Percentiles rank a stretch among this genome's conserved stretches.
These are phyloP conservation scores for Tretioscincus oriximinensis DNA, from an alignment of 2,113 vertebrate species.

Conservation along the genomic window DNA sequence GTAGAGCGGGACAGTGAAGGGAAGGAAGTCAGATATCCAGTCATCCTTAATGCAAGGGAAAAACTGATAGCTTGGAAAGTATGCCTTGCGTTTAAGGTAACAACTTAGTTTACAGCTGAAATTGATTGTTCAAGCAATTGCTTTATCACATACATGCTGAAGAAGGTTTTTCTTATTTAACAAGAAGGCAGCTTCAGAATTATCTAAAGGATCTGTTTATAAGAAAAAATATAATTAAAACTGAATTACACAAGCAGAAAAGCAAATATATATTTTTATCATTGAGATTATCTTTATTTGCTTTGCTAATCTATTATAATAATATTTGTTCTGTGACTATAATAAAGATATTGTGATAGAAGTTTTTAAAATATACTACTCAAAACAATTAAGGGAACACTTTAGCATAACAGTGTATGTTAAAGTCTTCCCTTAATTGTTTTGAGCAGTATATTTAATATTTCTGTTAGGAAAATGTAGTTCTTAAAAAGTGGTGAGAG, in stretches of 20 bases:
- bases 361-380: too few relatives aligned
- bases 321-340: too few relatives aligned
- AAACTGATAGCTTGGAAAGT: constrained; percentile 93
- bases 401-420: too few relatives aligned
- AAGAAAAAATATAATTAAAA: neutral
- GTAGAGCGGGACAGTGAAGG: constrained; percentile 90
- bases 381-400: too few relatives aligned
- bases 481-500: neutral
- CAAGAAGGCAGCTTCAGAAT: neutral
- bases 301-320: too few relatives aligned
- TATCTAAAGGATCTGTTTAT: neutral
- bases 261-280: neutral
- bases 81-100: constrained; percentile 90
- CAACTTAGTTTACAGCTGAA: constrained; percentile 37
- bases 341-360: too few relatives aligned
- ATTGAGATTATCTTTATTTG: neutral
- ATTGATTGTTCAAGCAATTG: constrained; percentile 16
- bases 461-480: neutral
- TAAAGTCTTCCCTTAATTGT: too few relatives aligned
- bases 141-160: neutral
- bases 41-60: constrained; percentile 89
- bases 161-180: neutral
- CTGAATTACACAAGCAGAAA: neutral
- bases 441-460: too few relatives aligned
- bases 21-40: constrained; percentile 89